Conservation (phyloP, 2,113 vertebrate genomes). For the Ginglymostoma cirratum region DNA sequence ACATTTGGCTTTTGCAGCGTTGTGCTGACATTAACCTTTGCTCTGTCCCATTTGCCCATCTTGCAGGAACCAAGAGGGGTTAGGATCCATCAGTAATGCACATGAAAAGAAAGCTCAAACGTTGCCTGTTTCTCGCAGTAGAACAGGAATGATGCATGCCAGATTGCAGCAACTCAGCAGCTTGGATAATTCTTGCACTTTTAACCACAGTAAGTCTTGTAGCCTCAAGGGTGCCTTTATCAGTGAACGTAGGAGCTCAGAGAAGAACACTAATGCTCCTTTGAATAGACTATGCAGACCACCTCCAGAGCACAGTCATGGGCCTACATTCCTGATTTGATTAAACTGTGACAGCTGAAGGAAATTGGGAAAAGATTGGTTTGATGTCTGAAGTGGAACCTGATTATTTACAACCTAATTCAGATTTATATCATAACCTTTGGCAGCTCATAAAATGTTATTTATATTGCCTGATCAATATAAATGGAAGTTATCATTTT, state of each 20-base stretch:
- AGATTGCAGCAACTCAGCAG: conserved; percentile 99
- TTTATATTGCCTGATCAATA: background rate
- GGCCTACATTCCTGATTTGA: conserved; percentile 43
- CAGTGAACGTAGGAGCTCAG: background rate
- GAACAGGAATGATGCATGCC: conserved; percentile 97
- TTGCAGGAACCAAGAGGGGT: conserved; percentile 96
- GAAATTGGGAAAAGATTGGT: background rate
- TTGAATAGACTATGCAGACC: conserved; percentile 45
- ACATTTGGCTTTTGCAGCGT: conserved; percentile 57
- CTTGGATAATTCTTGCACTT: conserved; percentile 98
- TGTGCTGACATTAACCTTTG: conserved; percentile 72
- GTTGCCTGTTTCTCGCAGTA: conserved; percentile 99
- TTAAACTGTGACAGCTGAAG: background rate
- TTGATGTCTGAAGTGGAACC: background rate
- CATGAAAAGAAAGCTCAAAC: conserved; percentile 99
- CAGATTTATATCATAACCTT: background rate
- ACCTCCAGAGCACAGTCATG: conserved; percentile 49
- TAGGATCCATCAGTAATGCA: conserved; percentile 75
- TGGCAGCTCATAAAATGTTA: background rate
- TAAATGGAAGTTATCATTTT: background rate
- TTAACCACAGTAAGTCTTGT: conserved; percentile 97
- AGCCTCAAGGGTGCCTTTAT: conserved; percentile 44
- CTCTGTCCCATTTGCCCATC: conserved; percentile 80
- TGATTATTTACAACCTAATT: background rate
- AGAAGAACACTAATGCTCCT: conserved; percentile 43